These are phyloP conservation scores for Rhea pennata DNA, from an alignment of 2,113 vertebrate genomes.

Conservation along the genomic window DNA sequence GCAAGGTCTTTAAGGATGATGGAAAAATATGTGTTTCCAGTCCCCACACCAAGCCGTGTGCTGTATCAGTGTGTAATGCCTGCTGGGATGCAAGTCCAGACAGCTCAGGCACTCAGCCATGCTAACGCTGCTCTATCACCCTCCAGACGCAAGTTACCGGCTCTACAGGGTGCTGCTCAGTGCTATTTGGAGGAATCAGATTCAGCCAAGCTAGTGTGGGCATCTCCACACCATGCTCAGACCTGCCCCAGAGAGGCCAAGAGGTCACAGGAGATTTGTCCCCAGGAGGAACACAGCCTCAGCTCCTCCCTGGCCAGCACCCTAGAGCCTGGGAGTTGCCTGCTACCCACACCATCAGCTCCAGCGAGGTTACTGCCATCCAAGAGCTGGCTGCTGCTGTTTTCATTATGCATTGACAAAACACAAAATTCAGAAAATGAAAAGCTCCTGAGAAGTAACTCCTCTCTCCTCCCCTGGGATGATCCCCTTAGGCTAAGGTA, in stretches of 20 bases:
- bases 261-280: too few species aligned
- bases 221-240: not conserved
- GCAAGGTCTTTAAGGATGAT: not conserved
- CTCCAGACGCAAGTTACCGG: not conserved
- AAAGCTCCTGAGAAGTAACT: too few species aligned
- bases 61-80: not conserved
- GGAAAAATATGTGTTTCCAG: not conserved
- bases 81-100: not conserved
- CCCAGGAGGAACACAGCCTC: not conserved
- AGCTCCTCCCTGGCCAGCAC: not conserved
- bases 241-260: not conserved
- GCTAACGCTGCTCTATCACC: too few species aligned
- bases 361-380: not conserved
- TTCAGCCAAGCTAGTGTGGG: not conserved
- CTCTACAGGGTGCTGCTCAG: fast-evolving
- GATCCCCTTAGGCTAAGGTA: not conserved
- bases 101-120: not conserved
- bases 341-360: not conserved
- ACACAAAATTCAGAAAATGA: not conserved
- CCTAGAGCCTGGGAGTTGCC: not conserved
- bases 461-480: not conserved
- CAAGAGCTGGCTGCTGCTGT: fast-evolving
- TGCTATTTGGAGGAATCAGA: not conserved
- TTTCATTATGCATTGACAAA: not conserved
- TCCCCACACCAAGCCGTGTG: too few species aligned